Percentiles rank a stretch among this genome's conserved stretches.
Evolutionary conservation across 2,888 invertebrate genomes (phyloP).

Genomic region (Acleris laterana): DNA sequence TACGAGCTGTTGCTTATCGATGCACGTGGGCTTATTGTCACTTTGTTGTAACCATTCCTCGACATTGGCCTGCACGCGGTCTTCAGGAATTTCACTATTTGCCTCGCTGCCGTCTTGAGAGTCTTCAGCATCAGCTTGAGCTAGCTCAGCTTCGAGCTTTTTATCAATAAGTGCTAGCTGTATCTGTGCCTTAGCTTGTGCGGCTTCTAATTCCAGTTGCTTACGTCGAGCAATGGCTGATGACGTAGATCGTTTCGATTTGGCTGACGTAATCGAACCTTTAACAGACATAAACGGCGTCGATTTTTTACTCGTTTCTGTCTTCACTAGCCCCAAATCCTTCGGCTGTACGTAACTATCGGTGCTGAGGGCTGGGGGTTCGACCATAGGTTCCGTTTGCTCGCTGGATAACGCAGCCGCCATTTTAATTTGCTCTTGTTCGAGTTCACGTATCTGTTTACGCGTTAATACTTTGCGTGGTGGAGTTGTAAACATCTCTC

Average conservation of each 20-base stretch:
- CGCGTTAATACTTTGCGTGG: too few relatives aligned
- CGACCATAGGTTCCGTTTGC: too few relatives aligned
- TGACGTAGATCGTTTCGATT: constrained; percentile 18
- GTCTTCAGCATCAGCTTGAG: constrained; percentile 17
- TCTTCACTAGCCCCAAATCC: too few relatives aligned
- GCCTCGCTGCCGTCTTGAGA: neutral
- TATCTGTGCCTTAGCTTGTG: constrained; percentile 41
- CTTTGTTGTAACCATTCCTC: constrained; percentile 22
- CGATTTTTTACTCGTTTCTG: too few relatives aligned
- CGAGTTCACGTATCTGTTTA: too few relatives aligned
- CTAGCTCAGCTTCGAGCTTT: constrained; percentile 31
- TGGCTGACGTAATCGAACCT: neutral
- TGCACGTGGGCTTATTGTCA: neutral
- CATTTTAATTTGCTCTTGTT: too few relatives aligned
- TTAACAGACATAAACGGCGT: too few relatives aligned
- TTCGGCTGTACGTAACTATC: too few relatives aligned
- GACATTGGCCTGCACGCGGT: constrained; percentile 1
- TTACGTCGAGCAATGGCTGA: constrained; percentile 26
- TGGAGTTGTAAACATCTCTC: too few relatives aligned
- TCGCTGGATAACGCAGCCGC: too few relatives aligned
- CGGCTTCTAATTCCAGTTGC: constrained; percentile 37
- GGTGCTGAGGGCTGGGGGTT: too few relatives aligned
- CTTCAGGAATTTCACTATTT: neutral
- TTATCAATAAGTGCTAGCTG: constrained; percentile 30
- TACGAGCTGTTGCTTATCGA: neutral